Evolutionary conservation across 1,140 invertebrate species (phyloP), one percentile per base, ranked within the genome.

Genomic region (Neodiprion fabricii): DNA sequence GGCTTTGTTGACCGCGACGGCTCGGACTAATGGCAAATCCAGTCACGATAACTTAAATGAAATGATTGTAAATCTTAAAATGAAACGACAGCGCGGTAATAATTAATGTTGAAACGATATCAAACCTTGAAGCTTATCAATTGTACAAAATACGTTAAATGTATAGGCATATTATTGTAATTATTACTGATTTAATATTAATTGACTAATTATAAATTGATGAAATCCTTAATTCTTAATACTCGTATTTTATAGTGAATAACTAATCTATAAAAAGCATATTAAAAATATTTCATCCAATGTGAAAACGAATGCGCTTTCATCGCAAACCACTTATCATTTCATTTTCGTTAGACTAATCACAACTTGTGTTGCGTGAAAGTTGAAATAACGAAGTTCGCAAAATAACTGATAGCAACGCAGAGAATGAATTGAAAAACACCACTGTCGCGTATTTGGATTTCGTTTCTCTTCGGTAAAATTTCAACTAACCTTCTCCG

Each of bases 81-180:
- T 40, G 28, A 49, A 71, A 72, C 66, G 74, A 75, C 47, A 71
- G 53, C 53, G 53, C 11, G 72, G 69, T 70, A 75, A 73, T 73
- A 71, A 73, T 75, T 73, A 74, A 77, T 78, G 75, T 76, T 74
- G 66, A 79, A 75, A 48, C 48, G 70, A 74, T 77, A 76, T 80
- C 70, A 66, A 79, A 81, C 73, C 81, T 81, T 79, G 82, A 84
- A 85, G 80, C 80, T 82, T 85, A 83, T 78, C 70, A 68, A 82
- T 77, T 85, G 83, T 85, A 85, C 81, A 85, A 84, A 85, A 79
- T 83, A 84, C 72, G 74, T 84, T 83, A 82, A 80, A 81, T 81
- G 79, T 81, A 83, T 80, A 81, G 78, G 68, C 72, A 74, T 76
- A 76, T 81, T 77, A 82, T 82, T 79, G 77, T 79, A 82, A 82